Evolutionary conservation across 2,888 invertebrate species (phyloP), one percentile per base, ranked within the genome.

Genomic region (Fabriciana adippe): DNA sequence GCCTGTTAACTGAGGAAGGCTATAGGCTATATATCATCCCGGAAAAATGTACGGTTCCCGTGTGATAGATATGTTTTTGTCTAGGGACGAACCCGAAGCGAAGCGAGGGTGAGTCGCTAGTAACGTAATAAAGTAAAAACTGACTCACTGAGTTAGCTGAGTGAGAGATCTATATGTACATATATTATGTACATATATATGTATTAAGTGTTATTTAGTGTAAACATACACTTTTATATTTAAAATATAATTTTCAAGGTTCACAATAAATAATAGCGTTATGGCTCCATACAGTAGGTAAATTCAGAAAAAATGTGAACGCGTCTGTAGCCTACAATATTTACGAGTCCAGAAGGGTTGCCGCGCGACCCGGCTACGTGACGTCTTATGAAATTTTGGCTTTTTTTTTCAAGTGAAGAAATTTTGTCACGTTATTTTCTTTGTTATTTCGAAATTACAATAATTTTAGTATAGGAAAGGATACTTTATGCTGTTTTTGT

Each of bases 281-380:
- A 70, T 77, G 76, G 83, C 84, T 79, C 70, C 73, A 71, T 67
- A 72, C 69, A 77, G 77, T 76, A 73, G 74, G 83, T 82, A 82
- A 84, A 86, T 87, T 87, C 81, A 74, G 74, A 82, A 85, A 86
- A 87, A 87, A 78, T 83, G 84, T 81, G 81, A 82, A 81, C 81
- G 75, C 78, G 77, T 81, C 80, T 80, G 79, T 87, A 86, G 83
- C 86, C 86, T 87, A 85, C 87, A 87, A 88, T 89, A 88, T 89
- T 89, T 86, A 89, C 85, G 83, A 83, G 81, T 80, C 82, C 83
- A 75, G 79, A 86, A 86, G 87, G 85, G 85, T 85, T 85, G 70
- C 75, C 74, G 35, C 35, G 72, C 54, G 56, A 57, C 70, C 70
- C 67, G 76, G 78, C 75, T 79, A 82, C 80, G 83, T 83, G 83